Evolutionary conservation across 2,113 vertebrate genomes (phyloP).

Genomic region (Leptobrachium leishanense): DNA sequence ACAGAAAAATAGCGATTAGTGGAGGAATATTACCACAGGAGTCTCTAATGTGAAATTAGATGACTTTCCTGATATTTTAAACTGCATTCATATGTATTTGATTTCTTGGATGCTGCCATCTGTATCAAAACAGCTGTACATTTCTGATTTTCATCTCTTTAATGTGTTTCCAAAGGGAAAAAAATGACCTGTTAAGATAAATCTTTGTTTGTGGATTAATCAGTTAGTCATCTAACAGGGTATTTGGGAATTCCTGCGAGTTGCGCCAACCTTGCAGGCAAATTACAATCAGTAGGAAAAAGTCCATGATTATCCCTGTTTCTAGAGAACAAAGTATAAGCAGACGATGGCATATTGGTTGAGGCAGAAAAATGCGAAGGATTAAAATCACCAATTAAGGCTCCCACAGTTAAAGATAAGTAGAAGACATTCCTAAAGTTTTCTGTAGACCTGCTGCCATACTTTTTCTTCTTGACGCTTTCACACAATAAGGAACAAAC

Average conservation of each 20-base stretch:
- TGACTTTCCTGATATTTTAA: conserved; percentile 6
- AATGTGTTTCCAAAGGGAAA: conserved; percentile 24
- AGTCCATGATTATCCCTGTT: conserved; percentile 50
- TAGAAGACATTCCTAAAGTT: conserved; percentile 37
- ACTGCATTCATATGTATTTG: conserved; percentile 2
- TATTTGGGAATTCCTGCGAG: conserved; percentile 28
- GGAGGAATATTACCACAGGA: not conserved
- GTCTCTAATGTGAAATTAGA: conserved; percentile 17
- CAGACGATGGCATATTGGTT: conserved; percentile 23
- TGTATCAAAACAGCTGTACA: too few relatives aligned
- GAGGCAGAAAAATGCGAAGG: conserved; percentile 30
- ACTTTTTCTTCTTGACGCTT: too few relatives aligned
- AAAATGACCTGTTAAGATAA: conserved; percentile 37
- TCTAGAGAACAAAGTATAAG: conserved; percentile 40
- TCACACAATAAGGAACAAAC: too few relatives aligned
- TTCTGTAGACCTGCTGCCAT: too few relatives aligned
- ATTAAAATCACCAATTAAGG: conserved; percentile 54
- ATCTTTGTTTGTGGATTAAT: conserved; percentile 41
- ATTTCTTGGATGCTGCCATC: conserved; percentile 6
- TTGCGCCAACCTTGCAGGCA: conserved; percentile 43
- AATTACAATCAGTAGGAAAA: conserved; percentile 47
- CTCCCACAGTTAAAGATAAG: conserved; percentile 50
- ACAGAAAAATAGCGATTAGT: too few relatives aligned
- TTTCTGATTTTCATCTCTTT: conserved; percentile 7
- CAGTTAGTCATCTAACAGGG: conserved; percentile 28